phyloP scores from a whole-genome alignment of 2,113 vertebrate species.

The Pseudorectes ferrugineus region DNA sequence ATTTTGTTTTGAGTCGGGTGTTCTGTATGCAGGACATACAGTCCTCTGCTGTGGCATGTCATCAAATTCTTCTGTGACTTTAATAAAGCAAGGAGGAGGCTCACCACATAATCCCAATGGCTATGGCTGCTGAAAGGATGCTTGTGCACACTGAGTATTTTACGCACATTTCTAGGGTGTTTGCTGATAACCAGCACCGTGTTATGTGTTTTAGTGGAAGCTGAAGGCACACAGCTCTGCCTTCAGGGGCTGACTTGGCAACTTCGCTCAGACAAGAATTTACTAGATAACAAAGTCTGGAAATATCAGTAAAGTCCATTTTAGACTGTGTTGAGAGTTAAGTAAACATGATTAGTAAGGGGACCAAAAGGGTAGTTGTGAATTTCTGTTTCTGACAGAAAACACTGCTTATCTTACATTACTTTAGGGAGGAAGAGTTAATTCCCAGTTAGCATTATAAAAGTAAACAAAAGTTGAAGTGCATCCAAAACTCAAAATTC shows the following conservation, averaged over 20 bases:
- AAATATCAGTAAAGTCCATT: not conserved
- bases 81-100: not conserved
- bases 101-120: not conserved
- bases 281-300: not conserved
- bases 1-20: not conserved
- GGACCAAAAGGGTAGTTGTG: not conserved
- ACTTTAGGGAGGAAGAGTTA: not conserved
- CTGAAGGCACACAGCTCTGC: not conserved
- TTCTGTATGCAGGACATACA: not conserved
- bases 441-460: not conserved
- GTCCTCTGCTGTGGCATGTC: not conserved
- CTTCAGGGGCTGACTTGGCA: not conserved
- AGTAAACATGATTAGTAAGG: not conserved
- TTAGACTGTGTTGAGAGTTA: not conserved
- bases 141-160: not conserved
- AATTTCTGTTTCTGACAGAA: constrained; percentile 21
- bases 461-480: constrained; percentile 18
- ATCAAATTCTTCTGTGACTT: not conserved
- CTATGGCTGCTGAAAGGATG: not conserved
- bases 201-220: not conserved
- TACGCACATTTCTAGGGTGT: not conserved
- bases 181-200: not conserved
- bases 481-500: not conserved
- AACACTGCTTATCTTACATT: not conserved
- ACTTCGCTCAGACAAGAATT: not conserved